Percentiles rank a stretch among this genome's conserved stretches.
These are phyloP conservation scores for Anas bernieri DNA, from an alignment of 2,797 vertebrate genomes.

Conservation along the genomic window DNA sequence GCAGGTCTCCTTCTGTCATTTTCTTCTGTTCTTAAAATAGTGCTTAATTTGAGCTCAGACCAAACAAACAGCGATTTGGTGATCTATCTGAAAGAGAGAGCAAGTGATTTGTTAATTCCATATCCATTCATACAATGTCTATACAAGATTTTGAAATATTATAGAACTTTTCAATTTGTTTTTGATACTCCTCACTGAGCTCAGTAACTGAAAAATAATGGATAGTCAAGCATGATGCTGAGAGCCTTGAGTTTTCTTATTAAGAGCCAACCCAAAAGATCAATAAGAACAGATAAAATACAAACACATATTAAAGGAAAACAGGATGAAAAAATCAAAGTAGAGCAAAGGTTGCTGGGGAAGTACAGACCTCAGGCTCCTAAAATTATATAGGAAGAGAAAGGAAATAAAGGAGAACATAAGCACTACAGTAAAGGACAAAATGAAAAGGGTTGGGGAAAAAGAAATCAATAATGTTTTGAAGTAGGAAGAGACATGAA, in stretches of 20 bases:
- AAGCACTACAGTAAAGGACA: neutral
- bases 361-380: neutral
- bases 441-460: neutral
- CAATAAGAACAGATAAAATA: neutral
- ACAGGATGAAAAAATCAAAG: neutral
- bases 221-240: neutral
- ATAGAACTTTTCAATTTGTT: neutral
- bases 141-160: neutral
- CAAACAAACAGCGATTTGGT: neutral
- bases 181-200: neutral
- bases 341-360: neutral
- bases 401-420: neutral
- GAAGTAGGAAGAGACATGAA: neutral
- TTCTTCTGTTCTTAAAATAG: slow-evolving; percentile 7
- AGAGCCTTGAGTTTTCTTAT: neutral
- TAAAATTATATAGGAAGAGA: neutral
- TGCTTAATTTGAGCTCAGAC: neutral
- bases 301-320: neutral
- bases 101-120: slow-evolving; percentile 30
- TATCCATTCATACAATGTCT: neutral
- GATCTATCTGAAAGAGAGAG: slow-evolving; percentile 64
- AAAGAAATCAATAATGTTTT: neutral
- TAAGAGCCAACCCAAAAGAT: neutral
- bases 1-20: neutral
- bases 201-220: neutral